Evolutionary conservation across 2,888 invertebrate genomes (phyloP).

Genomic region (Quadroppia sp.): DNA sequence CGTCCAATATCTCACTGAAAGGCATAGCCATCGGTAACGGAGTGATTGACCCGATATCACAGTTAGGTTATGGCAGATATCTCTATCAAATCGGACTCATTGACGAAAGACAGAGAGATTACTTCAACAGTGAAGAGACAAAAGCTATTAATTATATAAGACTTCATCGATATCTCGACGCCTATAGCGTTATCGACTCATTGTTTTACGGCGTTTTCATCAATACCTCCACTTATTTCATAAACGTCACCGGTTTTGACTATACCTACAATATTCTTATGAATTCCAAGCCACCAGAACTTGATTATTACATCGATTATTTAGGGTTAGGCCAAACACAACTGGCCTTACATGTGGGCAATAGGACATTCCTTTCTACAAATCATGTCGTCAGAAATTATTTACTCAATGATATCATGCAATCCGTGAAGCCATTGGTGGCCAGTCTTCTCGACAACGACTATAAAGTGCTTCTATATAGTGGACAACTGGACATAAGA

Average conservation of each 20-base stretch:
- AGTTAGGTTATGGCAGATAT: constrained; percentile 53
- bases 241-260: constrained; percentile 69
- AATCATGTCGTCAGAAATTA: constrained; percentile 66
- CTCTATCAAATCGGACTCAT: no score
- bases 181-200: constrained; percentile 60
- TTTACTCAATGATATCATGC: constrained; percentile 72
- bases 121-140: constrained; percentile 48
- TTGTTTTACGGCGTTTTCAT: constrained; percentile 67
- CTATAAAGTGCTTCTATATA: constrained; percentile 61
- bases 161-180: constrained; percentile 43
- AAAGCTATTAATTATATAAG: constrained; percentile 46
- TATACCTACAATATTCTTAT: constrained; percentile 71
- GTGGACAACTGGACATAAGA: constrained; percentile 85
- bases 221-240: constrained; percentile 61
- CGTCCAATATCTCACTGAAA: constrained; percentile 63
- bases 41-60: constrained; percentile 50
- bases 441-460: constrained; percentile 52
- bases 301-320: constrained; percentile 59
- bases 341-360: constrained; percentile 77
- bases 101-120: constrained; percentile 50
- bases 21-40: constrained; percentile 53
- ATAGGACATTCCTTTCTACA: constrained; percentile 62
- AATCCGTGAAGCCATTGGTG: constrained; percentile 63
- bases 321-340: constrained; percentile 63
- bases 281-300: constrained; percentile 55